Conservation (phyloP, 2,888 invertebrate species). For the Lasioglossum vierecki region DNA sequence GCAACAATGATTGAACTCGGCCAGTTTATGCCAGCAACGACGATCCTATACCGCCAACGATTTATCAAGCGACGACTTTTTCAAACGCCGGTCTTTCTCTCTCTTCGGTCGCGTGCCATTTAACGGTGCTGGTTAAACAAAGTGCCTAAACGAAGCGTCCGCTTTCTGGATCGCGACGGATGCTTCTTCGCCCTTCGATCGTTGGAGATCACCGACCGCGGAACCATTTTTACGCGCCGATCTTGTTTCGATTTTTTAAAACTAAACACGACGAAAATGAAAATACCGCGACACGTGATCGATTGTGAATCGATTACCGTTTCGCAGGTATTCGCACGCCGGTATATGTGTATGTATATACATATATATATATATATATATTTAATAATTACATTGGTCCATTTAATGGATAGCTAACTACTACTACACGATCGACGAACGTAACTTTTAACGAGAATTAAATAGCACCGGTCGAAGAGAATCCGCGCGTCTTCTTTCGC, state of each 20-base stretch:
- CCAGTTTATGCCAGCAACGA: slow-evolving; percentile 71
- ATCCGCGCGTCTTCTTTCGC: slow-evolving; percentile 29
- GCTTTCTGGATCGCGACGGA: slow-evolving; percentile 64
- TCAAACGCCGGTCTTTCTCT: not conserved
- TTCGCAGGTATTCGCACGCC: slow-evolving; percentile 38
- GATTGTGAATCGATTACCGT: slow-evolving; percentile 57
- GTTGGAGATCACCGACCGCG: slow-evolving; percentile 46
- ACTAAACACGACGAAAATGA: not conserved
- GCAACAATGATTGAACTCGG: slow-evolving; percentile 76
- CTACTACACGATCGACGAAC: slow-evolving; percentile 42
- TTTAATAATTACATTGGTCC: not conserved
- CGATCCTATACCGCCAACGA: slow-evolving; percentile 36
- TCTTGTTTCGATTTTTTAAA: slow-evolving; percentile 39
- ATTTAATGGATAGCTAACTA: slow-evolving; percentile 1
- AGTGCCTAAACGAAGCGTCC: slow-evolving; percentile 70
- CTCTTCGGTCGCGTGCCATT: slow-evolving; percentile 63
- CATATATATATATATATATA: not conserved
- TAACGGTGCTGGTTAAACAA: slow-evolving; percentile 66
- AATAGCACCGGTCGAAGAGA: slow-evolving; percentile 60
- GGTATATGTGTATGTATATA: slow-evolving; percentile 8
- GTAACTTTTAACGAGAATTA: slow-evolving; percentile 54
- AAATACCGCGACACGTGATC: slow-evolving; percentile 39
- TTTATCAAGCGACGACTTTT: not conserved
- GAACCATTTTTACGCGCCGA: slow-evolving; percentile 55
- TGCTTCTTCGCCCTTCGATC: slow-evolving; percentile 55